Evolutionary conservation across 2,113 vertebrate species (phyloP).

Genomic region (Clarias magur): DNA sequence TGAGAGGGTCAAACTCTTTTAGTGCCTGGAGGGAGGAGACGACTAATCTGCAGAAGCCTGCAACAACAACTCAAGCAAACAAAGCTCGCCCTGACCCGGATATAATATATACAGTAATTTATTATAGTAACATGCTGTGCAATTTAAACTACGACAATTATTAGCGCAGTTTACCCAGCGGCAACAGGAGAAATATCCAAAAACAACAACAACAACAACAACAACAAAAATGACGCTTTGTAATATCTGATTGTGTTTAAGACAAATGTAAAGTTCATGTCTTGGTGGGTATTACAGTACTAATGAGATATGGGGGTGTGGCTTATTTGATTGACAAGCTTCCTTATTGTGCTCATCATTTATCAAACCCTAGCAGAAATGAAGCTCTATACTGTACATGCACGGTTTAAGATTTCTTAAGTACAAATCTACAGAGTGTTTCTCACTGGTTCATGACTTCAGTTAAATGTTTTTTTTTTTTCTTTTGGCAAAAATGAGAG

Average conservation of each 20-base stretch:
- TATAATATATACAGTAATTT: neutral
- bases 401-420: neutral
- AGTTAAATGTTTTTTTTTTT: no score
- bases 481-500: no score
- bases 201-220: neutral
- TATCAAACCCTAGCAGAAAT: neutral
- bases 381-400: neutral
- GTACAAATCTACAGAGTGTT: no score
- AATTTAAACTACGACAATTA: no score
- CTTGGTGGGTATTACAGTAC: neutral
- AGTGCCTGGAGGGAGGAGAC: conserved; percentile 68
- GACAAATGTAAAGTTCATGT: neutral
- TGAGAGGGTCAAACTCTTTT: conserved; percentile 79
- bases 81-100: neutral
- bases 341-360: neutral
- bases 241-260: neutral
- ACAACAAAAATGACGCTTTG: neutral
- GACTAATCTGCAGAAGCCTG: conserved; percentile 13
- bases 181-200: neutral
- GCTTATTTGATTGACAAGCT: neutral
- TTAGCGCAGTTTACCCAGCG: neutral
- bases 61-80: conserved; percentile 19
- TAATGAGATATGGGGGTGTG: neutral
- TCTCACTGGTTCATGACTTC: no score
- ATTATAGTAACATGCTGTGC: neutral